Percentiles rank a stretch among this genome's conserved stretches.
These are phyloP conservation scores for Acanthoscelides obtectus DNA, from an alignment of 2,888 invertebrate genomes.

Conservation along the genomic window DNA sequence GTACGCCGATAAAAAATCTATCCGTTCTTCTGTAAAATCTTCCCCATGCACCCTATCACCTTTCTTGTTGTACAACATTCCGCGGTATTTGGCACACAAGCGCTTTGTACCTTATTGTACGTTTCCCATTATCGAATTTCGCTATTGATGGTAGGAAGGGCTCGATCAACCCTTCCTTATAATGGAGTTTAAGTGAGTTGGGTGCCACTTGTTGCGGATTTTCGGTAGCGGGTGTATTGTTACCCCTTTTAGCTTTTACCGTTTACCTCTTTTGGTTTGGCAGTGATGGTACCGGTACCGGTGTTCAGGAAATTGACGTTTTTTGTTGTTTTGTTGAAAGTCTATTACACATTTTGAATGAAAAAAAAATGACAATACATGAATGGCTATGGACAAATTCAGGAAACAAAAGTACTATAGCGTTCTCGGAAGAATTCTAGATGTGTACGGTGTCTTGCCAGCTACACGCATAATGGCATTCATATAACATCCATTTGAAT, in stretches of 20 bases:
- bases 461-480: too few relatives aligned
- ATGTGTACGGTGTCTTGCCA: too few relatives aligned
- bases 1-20: neutral
- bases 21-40: neutral
- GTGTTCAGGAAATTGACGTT: too few relatives aligned
- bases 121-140: conserved; percentile 20
- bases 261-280: conserved; percentile 19
- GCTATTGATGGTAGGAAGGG: conserved; percentile 10
- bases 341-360: too few relatives aligned
- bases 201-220: conserved; percentile 24
- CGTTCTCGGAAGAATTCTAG: too few relatives aligned
- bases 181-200: neutral
- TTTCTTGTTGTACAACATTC: conserved; percentile 29
- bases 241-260: conserved; percentile 3
- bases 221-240: conserved; percentile 20
- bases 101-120: neutral
- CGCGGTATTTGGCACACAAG: conserved; percentile 31
- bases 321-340: too few relatives aligned
- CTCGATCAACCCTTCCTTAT: neutral
- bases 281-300: conserved; percentile 13
- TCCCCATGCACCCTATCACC: conserved; percentile 10
- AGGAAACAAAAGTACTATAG: too few relatives aligned
- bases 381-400: too few relatives aligned
- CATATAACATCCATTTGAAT: too few relatives aligned
- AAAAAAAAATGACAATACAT: too few relatives aligned